Conservation (phyloP, 2,113 vertebrate species). For the Petaurus breviceps region DNA sequence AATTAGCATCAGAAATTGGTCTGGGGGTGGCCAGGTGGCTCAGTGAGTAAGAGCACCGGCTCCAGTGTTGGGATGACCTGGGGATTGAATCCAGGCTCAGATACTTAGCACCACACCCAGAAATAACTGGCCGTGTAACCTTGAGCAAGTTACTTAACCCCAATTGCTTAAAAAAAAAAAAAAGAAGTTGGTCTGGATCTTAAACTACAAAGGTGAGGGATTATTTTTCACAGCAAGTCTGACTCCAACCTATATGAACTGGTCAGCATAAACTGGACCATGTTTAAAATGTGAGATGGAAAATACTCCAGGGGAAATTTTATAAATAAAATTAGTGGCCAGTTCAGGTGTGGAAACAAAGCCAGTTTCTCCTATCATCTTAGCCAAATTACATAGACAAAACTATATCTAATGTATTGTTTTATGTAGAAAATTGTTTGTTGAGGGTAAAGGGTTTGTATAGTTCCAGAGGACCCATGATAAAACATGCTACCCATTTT, state of each 20-base stretch:
- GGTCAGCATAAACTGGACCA: neutral
- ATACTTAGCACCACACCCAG: too few relatives aligned
- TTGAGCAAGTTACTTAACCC: too few relatives aligned
- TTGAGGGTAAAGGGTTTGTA: neutral
- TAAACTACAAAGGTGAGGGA: neutral
- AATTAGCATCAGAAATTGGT: neutral
- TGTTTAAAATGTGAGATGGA: neutral
- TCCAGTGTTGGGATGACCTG: too few relatives aligned
- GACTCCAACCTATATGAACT: neutral
- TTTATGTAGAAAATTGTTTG: neutral
- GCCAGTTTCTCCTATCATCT: neutral
- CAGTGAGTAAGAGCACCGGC: too few relatives aligned
- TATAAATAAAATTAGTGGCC: neutral
- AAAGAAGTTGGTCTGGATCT: neutral
- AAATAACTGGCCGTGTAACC: too few relatives aligned
- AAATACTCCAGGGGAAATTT: neutral
- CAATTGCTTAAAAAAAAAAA: too few relatives aligned
- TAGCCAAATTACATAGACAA: neutral
- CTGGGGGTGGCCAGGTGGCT: too few relatives aligned
- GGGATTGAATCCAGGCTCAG: too few relatives aligned
- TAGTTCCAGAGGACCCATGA: neutral
- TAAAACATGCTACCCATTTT: neutral
- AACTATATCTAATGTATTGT: neutral
- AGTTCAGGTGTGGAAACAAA: neutral
- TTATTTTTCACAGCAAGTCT: neutral